These are phyloP conservation scores for Acrobasis consociella DNA, from an alignment of 2,888 invertebrate genomes.

Conservation along the genomic window DNA sequence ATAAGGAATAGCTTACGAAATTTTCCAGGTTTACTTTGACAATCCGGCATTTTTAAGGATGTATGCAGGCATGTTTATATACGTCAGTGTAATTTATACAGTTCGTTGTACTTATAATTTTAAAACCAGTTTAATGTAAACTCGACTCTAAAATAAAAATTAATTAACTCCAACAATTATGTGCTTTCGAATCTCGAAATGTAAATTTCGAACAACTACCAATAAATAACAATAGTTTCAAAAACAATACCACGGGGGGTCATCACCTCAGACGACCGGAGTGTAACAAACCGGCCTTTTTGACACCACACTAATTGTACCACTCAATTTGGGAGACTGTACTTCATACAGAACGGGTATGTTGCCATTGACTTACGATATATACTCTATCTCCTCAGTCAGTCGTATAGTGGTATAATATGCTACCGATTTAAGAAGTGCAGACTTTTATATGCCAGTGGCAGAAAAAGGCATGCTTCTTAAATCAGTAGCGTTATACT, in stretches of 20 bases:
- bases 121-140: neutral
- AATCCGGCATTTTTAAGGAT: too few species aligned
- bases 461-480: too few species aligned
- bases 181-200: neutral
- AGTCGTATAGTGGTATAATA: neutral
- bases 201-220: slow-evolving; percentile 1
- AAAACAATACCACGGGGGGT: slow-evolving; percentile 44
- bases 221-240: slow-evolving; percentile 30
- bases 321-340: slow-evolving; percentile 49
- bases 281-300: slow-evolving; percentile 32
- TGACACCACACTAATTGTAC: slow-evolving; percentile 53
- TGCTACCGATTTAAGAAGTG: too few species aligned
- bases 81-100: too few species aligned
- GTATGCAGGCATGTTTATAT: too few species aligned
- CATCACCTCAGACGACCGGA: slow-evolving; percentile 30
- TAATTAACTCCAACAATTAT: slow-evolving; percentile 5
- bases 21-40: too few species aligned
- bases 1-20: too few species aligned
- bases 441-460: too few species aligned
- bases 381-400: slow-evolving; percentile 9
- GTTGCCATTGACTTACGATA: slow-evolving; percentile 32
- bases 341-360: slow-evolving; percentile 30
- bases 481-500: too few species aligned
- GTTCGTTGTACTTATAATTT: too few species aligned
- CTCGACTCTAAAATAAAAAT: neutral